phyloP scores from a whole-genome alignment of 2,113 vertebrate genomes.

The Rhinopomastus cyanomelas region DNA sequence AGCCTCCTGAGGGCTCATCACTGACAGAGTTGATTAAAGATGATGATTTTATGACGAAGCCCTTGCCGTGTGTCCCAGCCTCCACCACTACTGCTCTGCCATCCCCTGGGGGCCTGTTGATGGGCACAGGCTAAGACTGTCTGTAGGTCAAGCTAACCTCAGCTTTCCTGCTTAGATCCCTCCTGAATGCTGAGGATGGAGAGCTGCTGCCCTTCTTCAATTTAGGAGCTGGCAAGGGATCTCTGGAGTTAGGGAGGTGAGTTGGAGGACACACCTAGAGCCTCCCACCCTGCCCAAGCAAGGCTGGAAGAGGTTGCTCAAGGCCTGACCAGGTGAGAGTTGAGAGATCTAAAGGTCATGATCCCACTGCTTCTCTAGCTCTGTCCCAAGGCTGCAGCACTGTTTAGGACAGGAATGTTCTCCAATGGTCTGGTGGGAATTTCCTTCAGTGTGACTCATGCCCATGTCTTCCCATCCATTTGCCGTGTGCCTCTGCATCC shows the following conservation, averaged over 20 bases:
- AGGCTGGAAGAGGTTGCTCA: not conserved
- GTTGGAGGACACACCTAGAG: not conserved
- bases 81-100: not conserved
- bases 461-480: not conserved
- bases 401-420: not conserved
- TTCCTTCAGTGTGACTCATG: not conserved
- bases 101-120: not conserved
- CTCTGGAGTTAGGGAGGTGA: not conserved
- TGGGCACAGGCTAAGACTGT: not conserved
- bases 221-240: not conserved
- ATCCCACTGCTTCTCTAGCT: not conserved
- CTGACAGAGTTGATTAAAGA: constrained; percentile 44
- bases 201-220: not conserved
- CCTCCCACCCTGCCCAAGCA: not conserved
- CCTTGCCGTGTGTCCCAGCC: not conserved
- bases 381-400: not conserved
- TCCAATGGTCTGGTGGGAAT: not conserved
- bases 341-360: not conserved
- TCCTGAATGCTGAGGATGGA: not conserved
- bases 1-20: not conserved
- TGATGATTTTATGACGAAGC: constrained; percentile 26
- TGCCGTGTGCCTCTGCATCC: not conserved
- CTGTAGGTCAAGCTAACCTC: not conserved
- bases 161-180: not conserved
- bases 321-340: not conserved